Evolutionary conservation across 2,888 invertebrate species (phyloP), one percentile per base, ranked within the genome.

Genomic region (Xestia ashworthii): DNA sequence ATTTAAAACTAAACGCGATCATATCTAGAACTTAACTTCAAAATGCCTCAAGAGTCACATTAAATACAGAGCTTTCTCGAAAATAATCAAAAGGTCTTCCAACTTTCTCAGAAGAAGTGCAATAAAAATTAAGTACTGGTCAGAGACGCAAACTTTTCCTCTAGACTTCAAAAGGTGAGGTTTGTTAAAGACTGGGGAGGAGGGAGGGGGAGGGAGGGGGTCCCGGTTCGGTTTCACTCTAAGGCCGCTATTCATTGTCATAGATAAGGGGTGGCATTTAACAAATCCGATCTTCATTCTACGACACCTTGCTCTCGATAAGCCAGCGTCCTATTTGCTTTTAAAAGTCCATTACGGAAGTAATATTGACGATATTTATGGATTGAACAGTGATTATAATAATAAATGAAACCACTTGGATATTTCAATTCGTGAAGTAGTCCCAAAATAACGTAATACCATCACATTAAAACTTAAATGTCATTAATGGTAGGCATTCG

Each of bases 221-320:
- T 12, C 16, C 55, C 66, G 74, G 74, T 74, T 75, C 79, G 64
- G 66, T 79, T 65, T 25, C 71, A 32, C 66, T 53, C 46, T 50
- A n/a, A 50, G 48, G 46, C 66, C 48, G 38, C 46, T 75, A 48
- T 76, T 55, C 69, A 70, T 67, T 78, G 73, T 71, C 71, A 65
- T n/a, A 71, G 85, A 87, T 87, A 87, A 88, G 82, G 25, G 53
- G 71, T 72, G 74, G 38, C 78, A 74, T 84, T 87, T 76, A 84
- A 41, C 69, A 69, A 76, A 86, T 87, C 68, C 55, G 44, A 81
- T 83, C 74, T 77, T 71, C 65, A 77, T 74, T 66, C 76, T 11
- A 50, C 71, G 62, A 41, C 53, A 71, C 75, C 55, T 72, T 58
- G 70, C 69, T 16, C 14, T n/a, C 48, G 74, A 75, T 71, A 82